Evolutionary conservation across 1,140 invertebrate species (phyloP), one percentile per base, ranked within the genome.

Genomic region (Sweltsa coloradensis): DNA sequence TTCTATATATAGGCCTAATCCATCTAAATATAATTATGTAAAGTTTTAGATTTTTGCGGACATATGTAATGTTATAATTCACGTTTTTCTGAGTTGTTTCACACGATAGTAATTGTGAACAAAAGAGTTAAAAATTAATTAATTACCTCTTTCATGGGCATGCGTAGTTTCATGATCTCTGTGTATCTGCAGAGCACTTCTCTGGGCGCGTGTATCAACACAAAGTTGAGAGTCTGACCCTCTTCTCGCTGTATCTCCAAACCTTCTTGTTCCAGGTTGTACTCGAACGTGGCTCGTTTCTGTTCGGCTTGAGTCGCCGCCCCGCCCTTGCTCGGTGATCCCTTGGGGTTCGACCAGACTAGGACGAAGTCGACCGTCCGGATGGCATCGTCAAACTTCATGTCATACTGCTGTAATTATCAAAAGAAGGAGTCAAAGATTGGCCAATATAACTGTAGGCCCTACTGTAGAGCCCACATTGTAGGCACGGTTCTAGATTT

Each of bases 141-240:
- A 51, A 39, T 57, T 55, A 89, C 75, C 68, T 87, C 79, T 73
- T 87, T 89, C 78, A 97, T 91, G 11, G 93, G 91, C 85, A 97
- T 86, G 64, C 91, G 78, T 26, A 97, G 72, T 63, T 93, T 94
- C 54, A 95, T 72, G 56, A 97, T 83, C 69, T 97, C 94, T 39
- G 89, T 83, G 68, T 97, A 96, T 55, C 87, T 76, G 52, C 79
- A 75, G 37, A 97, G 64, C 3, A 97, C 87, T 60, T 84, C 74
- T 57, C 78, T 72, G 0, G 93, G 87, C 2, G 87, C 86, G 66
- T 95, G 89, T 49, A 97, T 79, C 74, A 89, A 79, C 11, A 76
- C 59, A 58, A 75, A 77, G 39, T 59, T 61, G 6, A 69, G 53
- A 25, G 51, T 49, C 13, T 45, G 51, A 6, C 52, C 49, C 31